Percentiles rank a stretch among this genome's conserved stretches.
Conservation (phyloP, 1,140 invertebrate species). For the Leptopilina clavipes region DNA sequence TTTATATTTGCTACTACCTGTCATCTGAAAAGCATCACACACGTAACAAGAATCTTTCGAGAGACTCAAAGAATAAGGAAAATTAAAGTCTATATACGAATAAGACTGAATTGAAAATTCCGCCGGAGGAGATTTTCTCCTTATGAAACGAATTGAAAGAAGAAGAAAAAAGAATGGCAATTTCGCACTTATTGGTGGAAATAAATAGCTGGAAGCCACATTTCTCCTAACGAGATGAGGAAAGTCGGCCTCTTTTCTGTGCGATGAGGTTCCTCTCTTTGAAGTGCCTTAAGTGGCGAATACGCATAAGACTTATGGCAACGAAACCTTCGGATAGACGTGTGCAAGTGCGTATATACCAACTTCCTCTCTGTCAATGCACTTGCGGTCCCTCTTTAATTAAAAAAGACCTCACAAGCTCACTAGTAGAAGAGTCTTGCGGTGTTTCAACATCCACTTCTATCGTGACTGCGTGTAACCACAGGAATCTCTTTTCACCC, state of each 20-base stretch:
- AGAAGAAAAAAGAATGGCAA: not conserved
- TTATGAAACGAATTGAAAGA: too few species aligned
- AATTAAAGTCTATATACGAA: too few species aligned
- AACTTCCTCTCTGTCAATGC: conserved; percentile 41
- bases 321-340: conserved; percentile 45
- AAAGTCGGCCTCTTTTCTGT: not conserved
- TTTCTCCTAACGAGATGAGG: not conserved
- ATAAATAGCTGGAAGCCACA: conserved; percentile 16
- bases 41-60: too few species aligned
- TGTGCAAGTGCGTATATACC: conserved; percentile 51
- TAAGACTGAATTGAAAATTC: too few species aligned
- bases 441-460: conserved; percentile 56
- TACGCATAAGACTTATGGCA: conserved; percentile 57
- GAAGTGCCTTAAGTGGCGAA: conserved; percentile 56
- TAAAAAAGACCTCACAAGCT: conserved; percentile 56
- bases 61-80: too few species aligned
- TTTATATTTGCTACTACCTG: too few species aligned
- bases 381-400: conserved; percentile 61
- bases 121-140: too few species aligned
- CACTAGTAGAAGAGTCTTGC: conserved; percentile 43
- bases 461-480: conserved; percentile 44
- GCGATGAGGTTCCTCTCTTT: conserved; percentile 50
- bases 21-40: too few species aligned
- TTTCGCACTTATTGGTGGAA: conserved; percentile 28
- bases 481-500: conserved; percentile 59